Evolutionary conservation across 2,113 vertebrate genomes (phyloP).

Genomic region (Numida meleagris): DNA sequence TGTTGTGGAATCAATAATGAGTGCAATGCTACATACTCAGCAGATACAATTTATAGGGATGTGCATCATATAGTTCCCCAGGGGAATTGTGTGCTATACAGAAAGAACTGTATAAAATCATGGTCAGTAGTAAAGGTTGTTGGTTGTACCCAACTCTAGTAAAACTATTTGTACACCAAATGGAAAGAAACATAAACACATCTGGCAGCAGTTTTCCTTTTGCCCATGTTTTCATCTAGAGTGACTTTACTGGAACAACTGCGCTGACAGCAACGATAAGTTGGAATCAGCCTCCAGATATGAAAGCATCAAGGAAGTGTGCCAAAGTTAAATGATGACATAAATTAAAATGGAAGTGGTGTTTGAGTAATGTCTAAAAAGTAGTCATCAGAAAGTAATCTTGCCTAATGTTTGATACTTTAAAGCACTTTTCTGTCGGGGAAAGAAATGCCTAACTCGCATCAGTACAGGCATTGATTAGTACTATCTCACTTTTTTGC

Average conservation of each 20-base stretch:
- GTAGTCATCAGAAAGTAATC: neutral
- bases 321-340: neutral
- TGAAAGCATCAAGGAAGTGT: neutral
- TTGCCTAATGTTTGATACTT: neutral
- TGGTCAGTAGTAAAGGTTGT: neutral
- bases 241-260: neutral
- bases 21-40: neutral
- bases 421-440: neutral
- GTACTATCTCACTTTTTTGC: neutral
- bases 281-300: neutral
- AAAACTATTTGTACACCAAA: neutral
- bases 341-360: neutral
- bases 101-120: neutral
- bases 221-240: neutral
- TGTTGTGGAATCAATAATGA: neutral
- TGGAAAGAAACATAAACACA: neutral
- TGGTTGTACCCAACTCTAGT: neutral
- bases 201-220: neutral
- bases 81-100: too few species aligned
- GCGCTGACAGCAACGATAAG: neutral
- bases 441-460: neutral
- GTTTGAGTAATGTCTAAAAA: neutral
- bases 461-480: neutral
- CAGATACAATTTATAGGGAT: neutral
- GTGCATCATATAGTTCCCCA: neutral